Base-by-base conservation (phyloP, 2,888 invertebrate genomes). In the Gryllus longicercus region DNA sequence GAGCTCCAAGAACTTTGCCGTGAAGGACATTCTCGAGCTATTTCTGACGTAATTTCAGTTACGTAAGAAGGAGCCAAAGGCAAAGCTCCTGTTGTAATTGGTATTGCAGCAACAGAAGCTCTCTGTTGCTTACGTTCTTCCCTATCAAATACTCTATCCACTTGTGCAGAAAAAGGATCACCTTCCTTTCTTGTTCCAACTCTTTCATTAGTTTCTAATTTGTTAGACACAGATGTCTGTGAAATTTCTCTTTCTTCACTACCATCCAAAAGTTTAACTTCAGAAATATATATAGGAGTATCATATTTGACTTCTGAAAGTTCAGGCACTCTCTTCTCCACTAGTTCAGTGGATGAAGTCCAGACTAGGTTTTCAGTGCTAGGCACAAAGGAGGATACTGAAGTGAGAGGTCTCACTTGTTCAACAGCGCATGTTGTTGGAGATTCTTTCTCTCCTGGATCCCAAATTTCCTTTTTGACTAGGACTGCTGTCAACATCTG, bases 1-100 rank as follows among this genome's bases (percentile, higher is more conserved):
- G 92, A 92, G 85, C 92, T 92, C 93, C 94, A 94, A 78, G 94
- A 94, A 86, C 92, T 93, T 86, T 94, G 94, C 51, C 94, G 88
- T 83, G 91, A 91, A 2, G 91, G 90, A 75, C 89, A 89, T 63
- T 90, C 89, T 50, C 90, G 85, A 63, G 84, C 78, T 23, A 80
- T 80, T 78, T 85, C 85, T 51, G 79, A 83, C 51, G 84, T 78
- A 14, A 81, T 80, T 79, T 86, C 85, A 2, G 83, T 83, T 78
- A 83, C 82, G 79, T 83, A 88, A 87, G 83, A 88, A 86, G 84
- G 88, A 86, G 84, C 87, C 85, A 83, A 51, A 78, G 80, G 77
- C 76, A 78, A 76, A 79, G 79, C 81, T 80, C 83, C 74, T 49
- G 83, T 85, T 86, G 85, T 75, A 12, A 50, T 51, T 10, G 81